These are phyloP conservation scores for Lacanobia oleracea DNA, from an alignment of 2,888 invertebrate species.

Conservation along the genomic window DNA sequence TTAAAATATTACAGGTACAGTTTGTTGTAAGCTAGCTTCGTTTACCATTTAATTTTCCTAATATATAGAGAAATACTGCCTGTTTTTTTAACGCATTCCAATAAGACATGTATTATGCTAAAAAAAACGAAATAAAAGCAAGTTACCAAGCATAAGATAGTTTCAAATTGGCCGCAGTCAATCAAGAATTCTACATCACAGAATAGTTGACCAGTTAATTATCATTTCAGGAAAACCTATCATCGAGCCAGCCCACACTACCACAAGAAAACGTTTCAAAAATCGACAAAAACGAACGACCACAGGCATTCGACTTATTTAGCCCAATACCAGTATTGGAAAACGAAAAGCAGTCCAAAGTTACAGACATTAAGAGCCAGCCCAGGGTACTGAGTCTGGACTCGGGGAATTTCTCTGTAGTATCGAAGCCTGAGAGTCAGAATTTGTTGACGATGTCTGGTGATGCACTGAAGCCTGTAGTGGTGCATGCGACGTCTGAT, in stretches of 20 bases:
- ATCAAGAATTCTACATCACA: background rate
- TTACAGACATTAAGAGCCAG: constrained; percentile 78
- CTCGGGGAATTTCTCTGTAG: constrained; percentile 86
- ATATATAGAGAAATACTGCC: too few species aligned
- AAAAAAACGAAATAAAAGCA: too few species aligned
- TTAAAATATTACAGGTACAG: constrained; percentile 92
- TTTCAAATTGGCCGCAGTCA: too few species aligned
- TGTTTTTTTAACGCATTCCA: too few species aligned
- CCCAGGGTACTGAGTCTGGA: constrained; percentile 84
- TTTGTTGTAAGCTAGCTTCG: too few species aligned
- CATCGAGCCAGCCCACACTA: constrained; percentile 66
- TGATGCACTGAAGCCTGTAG: constrained; percentile 81
- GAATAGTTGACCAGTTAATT: constrained; percentile 23
- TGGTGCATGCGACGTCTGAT: constrained; percentile 82
- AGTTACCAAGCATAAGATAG: too few species aligned
- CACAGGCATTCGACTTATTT: constrained; percentile 87
- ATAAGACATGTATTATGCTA: too few species aligned
- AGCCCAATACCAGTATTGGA: constrained; percentile 88
- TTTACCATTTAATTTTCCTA: too few species aligned
- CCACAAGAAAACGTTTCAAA: constrained; percentile 63
- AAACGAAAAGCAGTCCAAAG: constrained; percentile 82
- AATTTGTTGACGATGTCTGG: constrained; percentile 81
- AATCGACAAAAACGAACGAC: constrained; percentile 75
- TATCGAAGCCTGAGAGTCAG: constrained; percentile 80
- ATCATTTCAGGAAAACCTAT: constrained; percentile 79